Evolutionary conservation across 2,888 invertebrate species (phyloP), one percentile per base, ranked within the genome.

Genomic region (Unio pictorum): DNA sequence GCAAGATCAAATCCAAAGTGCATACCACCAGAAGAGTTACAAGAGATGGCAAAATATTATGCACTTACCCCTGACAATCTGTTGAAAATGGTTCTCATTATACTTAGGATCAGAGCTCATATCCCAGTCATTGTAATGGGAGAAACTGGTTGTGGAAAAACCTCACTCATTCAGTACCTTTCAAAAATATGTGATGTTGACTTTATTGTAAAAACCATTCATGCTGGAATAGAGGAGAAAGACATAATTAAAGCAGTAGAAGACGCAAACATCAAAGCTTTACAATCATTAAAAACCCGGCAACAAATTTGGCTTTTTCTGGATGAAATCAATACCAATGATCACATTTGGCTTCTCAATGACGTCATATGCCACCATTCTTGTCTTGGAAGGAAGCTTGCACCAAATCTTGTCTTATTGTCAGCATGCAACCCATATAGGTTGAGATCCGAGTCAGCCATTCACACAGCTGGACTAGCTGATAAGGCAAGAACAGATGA

Each of bases 91-190:
- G 73, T 82, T 55, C 62, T 83, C n/a, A 79, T 83, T 15, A 68
- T 74, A 23, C 66, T 83, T 18, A 67, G 83, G 34, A 66, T 81
- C 2, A 78, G 76, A 66, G 76, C 80, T n/a, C 61, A 69, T 55
- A 73, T 83, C 7, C 84, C 84, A 55, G 79, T 84, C 5, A 64
- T 84, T 17, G 74, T 84, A 5, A 84, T 84, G 84, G 83, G 84
- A n/a, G 84, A 84, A 67, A 84, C 84, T 5, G 84, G 84, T 4
- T 84, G 84, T 77, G 84, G 84, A 20, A 84, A 84, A 72, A 84
- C 84, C 18, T 82, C 82, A 11, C 73, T 84, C 1, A 77, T 84
- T 20, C 68, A 76, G 28, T 83, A 77, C 64, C 74, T 83, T 7
- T 76, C 83, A 5, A 61, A 57, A 26, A 71, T 81, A n/a, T 79